Evolutionary conservation across 2,888 invertebrate genomes (phyloP), one percentile per base, ranked within the genome.

Genomic region (Lysandra coridon): DNA sequence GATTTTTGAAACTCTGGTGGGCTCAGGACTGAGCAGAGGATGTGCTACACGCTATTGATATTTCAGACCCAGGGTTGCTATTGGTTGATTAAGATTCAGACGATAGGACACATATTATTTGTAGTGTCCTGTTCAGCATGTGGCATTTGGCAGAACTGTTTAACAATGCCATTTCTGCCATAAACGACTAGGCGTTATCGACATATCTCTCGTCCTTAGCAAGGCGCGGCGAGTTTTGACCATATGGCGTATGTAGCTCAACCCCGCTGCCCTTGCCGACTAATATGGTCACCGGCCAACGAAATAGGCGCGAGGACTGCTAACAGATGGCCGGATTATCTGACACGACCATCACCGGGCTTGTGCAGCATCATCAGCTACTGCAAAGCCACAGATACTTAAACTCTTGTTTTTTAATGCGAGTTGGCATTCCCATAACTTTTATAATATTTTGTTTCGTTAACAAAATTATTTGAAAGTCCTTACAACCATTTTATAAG

Each of bases 271-370:
- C 76, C 76, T 76, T 76, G 76, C 53, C 12, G 53, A 23, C 75
- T 40, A 57, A 76, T 76, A 76, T 76, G 76, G 76, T 6, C 57
- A 49, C 4, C 5, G 53, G 30, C 75, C 53, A 49, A 57, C 57
- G 17, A 76, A 76, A 76, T 57, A 30, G 33, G 76, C 76, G 49
- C 76, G 76, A 76, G 76, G 76, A 76, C 76, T 76, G 44, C 23
- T 33, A 53, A 33, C 76, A 76, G 76, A 76, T 76, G 76, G 75
- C 74, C 23, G 53, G 33, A 75, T 3, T 14, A 57, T 53, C 53
- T 33, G 53, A 44, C 44, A 74, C n/a, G 44, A 44, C 40, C 44
- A 74, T 74, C 74, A 44, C 40, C 74, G 17, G 23, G 23, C 10
- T 23, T 6, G 62, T 17, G 33, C 69, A 69, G 30, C 33, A 69